These are phyloP conservation scores for Scomber colias DNA, from an alignment of 2,113 vertebrate species.

Conservation along the genomic window DNA sequence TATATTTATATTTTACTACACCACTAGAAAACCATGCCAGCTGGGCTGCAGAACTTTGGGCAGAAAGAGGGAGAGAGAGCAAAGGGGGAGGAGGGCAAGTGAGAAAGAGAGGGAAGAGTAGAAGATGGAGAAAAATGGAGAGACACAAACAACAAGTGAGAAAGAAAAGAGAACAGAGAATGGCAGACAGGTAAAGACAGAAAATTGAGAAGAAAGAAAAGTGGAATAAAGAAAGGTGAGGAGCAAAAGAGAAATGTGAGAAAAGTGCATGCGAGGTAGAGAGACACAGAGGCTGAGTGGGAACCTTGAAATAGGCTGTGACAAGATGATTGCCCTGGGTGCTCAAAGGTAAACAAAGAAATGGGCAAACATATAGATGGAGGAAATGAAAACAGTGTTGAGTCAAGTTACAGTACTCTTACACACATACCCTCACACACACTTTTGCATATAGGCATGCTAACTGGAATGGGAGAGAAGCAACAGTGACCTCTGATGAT, in stretches of 20 bases:
- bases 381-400: slow-evolving; percentile 26
- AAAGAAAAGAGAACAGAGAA: slow-evolving; percentile 8
- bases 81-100: slow-evolving; percentile 61
- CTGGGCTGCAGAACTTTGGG: slow-evolving; percentile 81
- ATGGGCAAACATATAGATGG: slow-evolving; percentile 21
- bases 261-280: slow-evolving; percentile 1
- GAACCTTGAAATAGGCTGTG: slow-evolving; percentile 77
- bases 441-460: neutral
- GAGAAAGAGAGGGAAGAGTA: slow-evolving; percentile 54
- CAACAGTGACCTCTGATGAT: slow-evolving; percentile 51
- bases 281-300: slow-evolving; percentile 30
- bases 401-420: slow-evolving; percentile 13
- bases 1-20: slow-evolving; percentile 92
- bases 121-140: slow-evolving; percentile 50
- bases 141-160: slow-evolving; percentile 55
- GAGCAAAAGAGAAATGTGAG: neutral
- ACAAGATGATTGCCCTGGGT: slow-evolving; percentile 79
- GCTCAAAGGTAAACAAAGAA: slow-evolving; percentile 67
- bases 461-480: slow-evolving; percentile 31
- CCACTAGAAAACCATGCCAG: slow-evolving; percentile 84
- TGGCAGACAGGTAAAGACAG: neutral
- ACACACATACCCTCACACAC: neutral
- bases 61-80: slow-evolving; percentile 72
- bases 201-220: neutral
- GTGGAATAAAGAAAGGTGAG: neutral